phyloP scores from a whole-genome alignment of 37 sponge, comb jelly and placozoan genomes.

The Hexactinellida sp. region DNA sequence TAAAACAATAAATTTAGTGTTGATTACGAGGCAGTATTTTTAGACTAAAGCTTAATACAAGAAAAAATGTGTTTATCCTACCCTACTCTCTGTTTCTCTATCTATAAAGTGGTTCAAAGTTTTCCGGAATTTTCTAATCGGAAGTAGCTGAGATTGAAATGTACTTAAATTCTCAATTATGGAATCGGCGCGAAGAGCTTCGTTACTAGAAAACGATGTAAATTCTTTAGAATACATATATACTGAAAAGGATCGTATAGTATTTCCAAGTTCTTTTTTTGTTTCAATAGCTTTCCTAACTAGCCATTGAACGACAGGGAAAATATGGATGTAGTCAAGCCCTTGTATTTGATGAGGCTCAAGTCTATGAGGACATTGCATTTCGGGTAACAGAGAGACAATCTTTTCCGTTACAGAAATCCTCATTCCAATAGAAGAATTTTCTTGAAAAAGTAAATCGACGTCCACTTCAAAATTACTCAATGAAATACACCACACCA shows the following conservation, averaged over 20 bases:
- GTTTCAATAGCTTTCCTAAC: constrained; percentile 91
- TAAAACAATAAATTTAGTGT: too few species aligned
- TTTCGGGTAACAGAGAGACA: constrained; percentile 80
- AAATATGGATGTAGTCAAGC: constrained; percentile 91
- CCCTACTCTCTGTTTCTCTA: too few species aligned
- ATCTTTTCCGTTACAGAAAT: constrained; percentile 99
- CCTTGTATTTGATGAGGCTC: constrained; percentile 99
- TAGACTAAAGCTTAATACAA: too few species aligned
- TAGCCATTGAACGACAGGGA: constrained; percentile 97
- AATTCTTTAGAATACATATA: constrained; percentile 36
- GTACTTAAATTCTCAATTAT: too few species aligned
- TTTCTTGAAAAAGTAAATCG: constrained; percentile 92
- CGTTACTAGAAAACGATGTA: not conserved
- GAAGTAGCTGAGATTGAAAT: too few species aligned
- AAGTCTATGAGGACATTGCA: constrained; percentile 96
- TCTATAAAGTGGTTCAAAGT: too few species aligned
- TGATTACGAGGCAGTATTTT: too few species aligned
- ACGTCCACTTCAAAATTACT: constrained; percentile 91
- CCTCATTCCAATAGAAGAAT: constrained; percentile 97
- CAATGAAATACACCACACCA: constrained; percentile 92
- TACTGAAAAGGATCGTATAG: constrained; percentile 71
- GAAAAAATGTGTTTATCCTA: too few species aligned
- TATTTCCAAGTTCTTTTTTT: constrained; percentile 83
- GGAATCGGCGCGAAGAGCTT: not conserved
- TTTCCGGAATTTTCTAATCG: too few species aligned